Conservation (phyloP, 2,113 vertebrate species). For the Regulus satrapa region DNA sequence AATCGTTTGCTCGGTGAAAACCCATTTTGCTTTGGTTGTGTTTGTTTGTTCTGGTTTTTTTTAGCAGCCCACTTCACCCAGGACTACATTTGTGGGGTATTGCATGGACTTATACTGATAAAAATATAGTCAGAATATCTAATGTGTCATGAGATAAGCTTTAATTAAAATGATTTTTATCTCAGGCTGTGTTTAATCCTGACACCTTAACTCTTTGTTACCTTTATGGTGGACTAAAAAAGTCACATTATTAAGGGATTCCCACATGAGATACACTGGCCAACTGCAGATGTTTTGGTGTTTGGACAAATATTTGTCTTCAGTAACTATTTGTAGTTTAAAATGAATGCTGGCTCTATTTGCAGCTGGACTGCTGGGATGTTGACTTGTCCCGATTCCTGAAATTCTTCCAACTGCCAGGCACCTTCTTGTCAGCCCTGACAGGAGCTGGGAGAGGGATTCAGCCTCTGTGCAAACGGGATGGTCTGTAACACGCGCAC, state of each 20-base stretch:
- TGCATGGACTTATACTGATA: neutral
- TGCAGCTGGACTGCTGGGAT: neutral
- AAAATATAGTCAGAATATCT: neutral
- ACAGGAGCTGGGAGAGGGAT: neutral
- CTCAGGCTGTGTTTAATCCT: neutral
- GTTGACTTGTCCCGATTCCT: neutral
- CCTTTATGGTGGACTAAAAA: neutral
- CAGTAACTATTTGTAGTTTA: neutral
- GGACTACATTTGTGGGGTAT: neutral
- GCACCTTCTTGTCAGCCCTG: neutral
- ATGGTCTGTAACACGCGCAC: neutral
- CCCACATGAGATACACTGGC: neutral
- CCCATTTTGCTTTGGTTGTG: neutral
- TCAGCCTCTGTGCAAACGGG: neutral
- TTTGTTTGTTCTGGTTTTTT: neutral
- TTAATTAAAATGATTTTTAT: conserved; percentile 41
- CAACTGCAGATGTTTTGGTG: neutral
- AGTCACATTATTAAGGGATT: neutral
- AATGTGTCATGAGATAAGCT: neutral
- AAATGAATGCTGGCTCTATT: neutral
- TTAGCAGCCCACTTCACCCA: neutral
- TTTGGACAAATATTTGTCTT: neutral
- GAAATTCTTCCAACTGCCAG: neutral
- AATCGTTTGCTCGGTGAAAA: neutral
- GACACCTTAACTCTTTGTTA: neutral